Percentiles rank a stretch among this genome's conserved stretches.
Conservation (phyloP, 2,797 vertebrate species). For the Dipus sagitta region DNA sequence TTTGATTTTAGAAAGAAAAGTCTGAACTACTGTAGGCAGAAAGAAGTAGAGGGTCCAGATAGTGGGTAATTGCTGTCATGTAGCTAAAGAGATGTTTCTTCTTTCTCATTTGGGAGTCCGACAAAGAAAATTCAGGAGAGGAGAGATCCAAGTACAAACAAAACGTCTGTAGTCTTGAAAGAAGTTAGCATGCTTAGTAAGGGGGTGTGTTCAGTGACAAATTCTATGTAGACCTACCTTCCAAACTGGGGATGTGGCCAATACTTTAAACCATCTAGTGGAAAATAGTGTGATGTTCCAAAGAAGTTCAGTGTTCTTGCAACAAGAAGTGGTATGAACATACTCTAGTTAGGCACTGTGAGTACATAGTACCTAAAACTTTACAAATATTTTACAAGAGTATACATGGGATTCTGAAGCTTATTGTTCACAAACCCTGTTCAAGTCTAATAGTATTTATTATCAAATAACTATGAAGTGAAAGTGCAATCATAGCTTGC, state of each 20-base stretch:
- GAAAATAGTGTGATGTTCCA: background rate
- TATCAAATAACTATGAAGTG: background rate
- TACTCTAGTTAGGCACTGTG: background rate
- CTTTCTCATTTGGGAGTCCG: background rate
- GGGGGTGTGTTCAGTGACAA: background rate
- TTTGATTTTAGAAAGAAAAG: background rate
- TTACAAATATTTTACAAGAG: background rate
- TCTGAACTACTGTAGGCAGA: background rate
- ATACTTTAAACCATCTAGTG: background rate
- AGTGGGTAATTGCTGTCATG: background rate
- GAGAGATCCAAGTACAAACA: background rate
- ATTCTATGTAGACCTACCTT: background rate
- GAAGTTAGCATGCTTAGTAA: background rate
- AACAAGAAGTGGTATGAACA: background rate
- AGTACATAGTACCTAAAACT: background rate
- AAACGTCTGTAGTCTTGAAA: background rate
- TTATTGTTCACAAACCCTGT: background rate
- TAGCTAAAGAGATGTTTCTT: background rate
- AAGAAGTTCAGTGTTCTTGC: background rate
- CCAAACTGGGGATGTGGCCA: background rate
- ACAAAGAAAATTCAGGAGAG: background rate
- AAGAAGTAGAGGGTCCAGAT: background rate
- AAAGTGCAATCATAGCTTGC: background rate
- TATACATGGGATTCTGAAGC: background rate
- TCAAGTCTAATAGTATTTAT: background rate